phyloP scores from a whole-genome alignment of 2,888 invertebrate species.

The Sipunculus nudus region DNA sequence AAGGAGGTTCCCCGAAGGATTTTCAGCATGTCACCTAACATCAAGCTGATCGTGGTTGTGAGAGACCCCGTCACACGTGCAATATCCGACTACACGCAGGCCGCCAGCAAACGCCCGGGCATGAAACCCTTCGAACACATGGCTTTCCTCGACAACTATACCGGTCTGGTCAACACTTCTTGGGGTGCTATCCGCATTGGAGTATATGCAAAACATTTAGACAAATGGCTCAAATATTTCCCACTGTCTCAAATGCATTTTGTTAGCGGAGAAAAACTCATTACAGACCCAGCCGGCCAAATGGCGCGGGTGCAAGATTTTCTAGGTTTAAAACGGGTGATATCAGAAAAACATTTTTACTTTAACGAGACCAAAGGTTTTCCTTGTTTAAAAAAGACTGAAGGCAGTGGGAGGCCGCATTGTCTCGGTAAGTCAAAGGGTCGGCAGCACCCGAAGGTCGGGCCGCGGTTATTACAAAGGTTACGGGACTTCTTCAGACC shows the following conservation, averaged over 20 bases:
- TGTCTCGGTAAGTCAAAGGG: conserved; percentile 69
- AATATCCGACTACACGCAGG: conserved; percentile 90
- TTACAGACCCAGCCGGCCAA: conserved; percentile 88
- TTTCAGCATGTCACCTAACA: conserved; percentile 83
- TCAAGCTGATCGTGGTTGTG: conserved; percentile 85
- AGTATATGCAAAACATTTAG: conserved; percentile 83
- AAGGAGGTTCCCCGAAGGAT: conserved; percentile 83
- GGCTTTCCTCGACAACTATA: conserved; percentile 74
- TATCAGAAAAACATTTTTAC: conserved; percentile 89
- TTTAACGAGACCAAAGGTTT: conserved; percentile 92
- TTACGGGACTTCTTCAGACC: conserved; percentile 67
- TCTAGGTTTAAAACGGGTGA: conserved; percentile 82
- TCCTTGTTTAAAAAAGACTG: conserved; percentile 76
- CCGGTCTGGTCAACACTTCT: conserved; percentile 78
- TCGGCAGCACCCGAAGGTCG: conserved; percentile 65
- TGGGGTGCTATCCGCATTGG: conserved; percentile 82
- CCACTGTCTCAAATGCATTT: conserved; percentile 82
- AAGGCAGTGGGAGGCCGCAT: conserved; percentile 57
- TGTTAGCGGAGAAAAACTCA: conserved; percentile 87
- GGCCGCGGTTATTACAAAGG: conserved; percentile 50
- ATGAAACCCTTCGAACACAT: conserved; percentile 53
- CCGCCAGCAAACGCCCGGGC: conserved; percentile 72
- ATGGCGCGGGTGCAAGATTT: conserved; percentile 87
- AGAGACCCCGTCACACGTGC: conserved; percentile 91
- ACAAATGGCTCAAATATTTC: conserved; percentile 86